Conservation (phyloP, 1,140 invertebrate species). For the Panagrolaimus sp. region DNA sequence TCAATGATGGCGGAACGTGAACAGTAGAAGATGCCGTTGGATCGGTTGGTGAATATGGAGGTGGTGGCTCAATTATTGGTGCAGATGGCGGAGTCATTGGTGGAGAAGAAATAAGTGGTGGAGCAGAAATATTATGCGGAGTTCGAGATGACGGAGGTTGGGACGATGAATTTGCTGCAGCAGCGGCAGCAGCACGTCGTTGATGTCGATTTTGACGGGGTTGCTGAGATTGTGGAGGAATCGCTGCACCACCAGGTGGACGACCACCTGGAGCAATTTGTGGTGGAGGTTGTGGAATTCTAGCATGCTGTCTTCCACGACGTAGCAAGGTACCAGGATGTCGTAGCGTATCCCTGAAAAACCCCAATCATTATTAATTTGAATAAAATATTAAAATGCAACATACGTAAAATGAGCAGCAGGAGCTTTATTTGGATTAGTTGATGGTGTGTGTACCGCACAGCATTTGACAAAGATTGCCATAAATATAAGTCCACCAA, state of each 20-base stretch:
- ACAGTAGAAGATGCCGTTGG: not conserved
- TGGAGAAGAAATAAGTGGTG: conserved; percentile 44
- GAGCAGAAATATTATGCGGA: conserved; percentile 27
- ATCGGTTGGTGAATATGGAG: conserved; percentile 44
- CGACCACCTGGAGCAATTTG: not conserved
- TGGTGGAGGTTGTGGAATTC: conserved; percentile 15
- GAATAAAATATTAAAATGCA: no score
- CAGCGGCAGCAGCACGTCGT: conserved; percentile 33
- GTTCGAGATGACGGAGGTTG: not conserved
- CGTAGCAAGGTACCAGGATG: conserved; percentile 50
- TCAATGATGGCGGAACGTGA: not conserved
- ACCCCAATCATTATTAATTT: no score
- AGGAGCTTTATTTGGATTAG: conserved; percentile 55
- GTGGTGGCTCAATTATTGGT: conserved; percentile 44
- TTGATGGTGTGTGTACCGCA: conserved; percentile 85
- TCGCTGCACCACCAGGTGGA: not conserved
- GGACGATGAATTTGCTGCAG: conserved; percentile 1
- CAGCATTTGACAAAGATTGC: conserved; percentile 98
- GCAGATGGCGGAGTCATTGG: conserved; percentile 23
- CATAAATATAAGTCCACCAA: conserved; percentile 84
- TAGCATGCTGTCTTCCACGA: not conserved
- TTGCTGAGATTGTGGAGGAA: not conserved
- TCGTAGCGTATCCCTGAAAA: conserved; percentile 44
- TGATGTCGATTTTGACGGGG: conserved; percentile 21
- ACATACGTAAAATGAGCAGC: conserved; percentile 48